Percentiles rank a stretch among this genome's conserved stretches.
These are phyloP conservation scores for Ciconia maguari DNA, from an alignment of 2,113 vertebrate species.

Conservation along the genomic window DNA sequence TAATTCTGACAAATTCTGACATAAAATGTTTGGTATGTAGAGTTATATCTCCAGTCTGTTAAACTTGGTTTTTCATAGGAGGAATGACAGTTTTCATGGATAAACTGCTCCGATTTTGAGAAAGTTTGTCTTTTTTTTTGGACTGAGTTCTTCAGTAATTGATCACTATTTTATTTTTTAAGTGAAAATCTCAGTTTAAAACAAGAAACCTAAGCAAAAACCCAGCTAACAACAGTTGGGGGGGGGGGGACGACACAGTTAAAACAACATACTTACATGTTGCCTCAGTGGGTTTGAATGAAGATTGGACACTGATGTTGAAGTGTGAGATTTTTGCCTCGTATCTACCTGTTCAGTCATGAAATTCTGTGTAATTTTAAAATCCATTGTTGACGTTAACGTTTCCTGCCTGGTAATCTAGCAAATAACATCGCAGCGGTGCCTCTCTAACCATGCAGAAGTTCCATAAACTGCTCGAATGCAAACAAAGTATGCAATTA, in stretches of 20 bases:
- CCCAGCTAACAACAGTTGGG: neutral
- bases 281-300: neutral
- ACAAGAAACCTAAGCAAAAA: neutral
- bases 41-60: neutral
- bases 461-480: neutral
- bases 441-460: neutral
- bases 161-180: neutral
- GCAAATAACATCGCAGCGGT: neutral
- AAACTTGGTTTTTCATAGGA: neutral
- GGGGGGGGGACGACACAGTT: rapidly evolving
- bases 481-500: neutral
- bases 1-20: too few species aligned
- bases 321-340: neutral
- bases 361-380: neutral
- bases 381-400: neutral
- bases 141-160: neutral
- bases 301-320: neutral
- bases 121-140: neutral
- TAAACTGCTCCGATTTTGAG: neutral
- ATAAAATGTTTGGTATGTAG: neutral
- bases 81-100: neutral
- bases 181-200: neutral
- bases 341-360: neutral
- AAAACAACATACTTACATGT: neutral
- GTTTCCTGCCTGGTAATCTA: neutral